A percentile compares a stretch with the other conserved stretches of the same genome.
These are phyloP conservation scores for Calonectris borealis DNA, from an alignment of 2,113 vertebrate species.

Conservation along the genomic window DNA sequence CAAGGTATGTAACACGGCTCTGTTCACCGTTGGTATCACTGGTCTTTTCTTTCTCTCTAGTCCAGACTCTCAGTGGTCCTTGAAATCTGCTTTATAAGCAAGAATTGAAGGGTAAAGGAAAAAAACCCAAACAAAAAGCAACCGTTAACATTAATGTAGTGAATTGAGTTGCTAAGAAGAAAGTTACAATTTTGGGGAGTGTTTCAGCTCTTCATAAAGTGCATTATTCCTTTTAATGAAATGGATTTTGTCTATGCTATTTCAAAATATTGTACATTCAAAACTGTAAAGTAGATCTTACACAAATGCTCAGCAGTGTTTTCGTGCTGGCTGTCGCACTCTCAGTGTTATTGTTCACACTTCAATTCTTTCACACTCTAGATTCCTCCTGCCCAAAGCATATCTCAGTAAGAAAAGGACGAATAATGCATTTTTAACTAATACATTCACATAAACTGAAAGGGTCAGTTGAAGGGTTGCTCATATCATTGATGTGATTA, in stretches of 20 bases:
- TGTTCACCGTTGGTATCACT: background rate
- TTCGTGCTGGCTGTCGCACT: background rate
- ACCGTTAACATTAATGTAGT: background rate
- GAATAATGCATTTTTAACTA: background rate
- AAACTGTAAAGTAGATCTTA: background rate
- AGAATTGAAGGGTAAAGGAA: background rate
- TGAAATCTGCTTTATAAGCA: background rate
- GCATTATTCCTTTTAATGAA: background rate
- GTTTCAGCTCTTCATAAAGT: background rate
- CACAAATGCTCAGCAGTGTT: background rate
- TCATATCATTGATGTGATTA: background rate
- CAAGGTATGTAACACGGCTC: background rate
- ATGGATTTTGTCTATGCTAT: background rate
- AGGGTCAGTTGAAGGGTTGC: background rate
- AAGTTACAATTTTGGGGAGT: background rate
- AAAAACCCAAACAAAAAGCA: background rate
- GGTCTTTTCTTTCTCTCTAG: background rate
- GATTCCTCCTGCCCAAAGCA: background rate
- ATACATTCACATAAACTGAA: background rate
- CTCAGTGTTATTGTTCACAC: background rate
- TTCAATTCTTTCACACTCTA: background rate
- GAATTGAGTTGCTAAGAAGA: background rate
- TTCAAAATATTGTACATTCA: background rate
- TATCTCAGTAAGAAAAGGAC: background rate
- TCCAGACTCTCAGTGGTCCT: background rate